A percentile compares a stretch with the other conserved stretches of the same genome.
These are phyloP conservation scores for Blera fallax DNA, from an alignment of 2,888 invertebrate genomes.

Conservation along the genomic window DNA sequence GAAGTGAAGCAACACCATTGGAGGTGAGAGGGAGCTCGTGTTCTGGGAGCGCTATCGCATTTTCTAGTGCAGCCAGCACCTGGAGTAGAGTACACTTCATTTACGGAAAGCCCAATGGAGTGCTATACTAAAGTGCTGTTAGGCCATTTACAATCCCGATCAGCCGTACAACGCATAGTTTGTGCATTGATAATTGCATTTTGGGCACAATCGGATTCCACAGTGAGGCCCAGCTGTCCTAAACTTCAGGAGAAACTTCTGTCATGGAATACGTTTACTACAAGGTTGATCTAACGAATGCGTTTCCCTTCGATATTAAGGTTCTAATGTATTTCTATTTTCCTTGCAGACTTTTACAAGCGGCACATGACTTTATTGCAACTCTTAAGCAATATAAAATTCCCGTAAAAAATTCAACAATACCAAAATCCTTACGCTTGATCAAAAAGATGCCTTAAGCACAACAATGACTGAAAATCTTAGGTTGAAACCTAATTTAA, in stretches of 20 bases:
- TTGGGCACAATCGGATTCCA: conserved; percentile 87
- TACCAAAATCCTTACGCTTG: conserved; percentile 83
- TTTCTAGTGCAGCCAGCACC: conserved; percentile 92
- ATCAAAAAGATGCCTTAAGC: conserved; percentile 85
- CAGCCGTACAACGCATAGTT: conserved; percentile 92
- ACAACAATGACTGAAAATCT: conserved; percentile 84
- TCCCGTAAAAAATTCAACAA: conserved; percentile 82
- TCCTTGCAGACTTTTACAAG: conserved; percentile 88
- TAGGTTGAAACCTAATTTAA: conserved; percentile 85
- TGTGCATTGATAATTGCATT: conserved; percentile 89
- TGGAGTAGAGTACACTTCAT: conserved; percentile 87
- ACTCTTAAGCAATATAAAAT: conserved; percentile 94
- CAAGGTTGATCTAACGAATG: conserved; percentile 81
- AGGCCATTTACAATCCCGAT: conserved; percentile 92
- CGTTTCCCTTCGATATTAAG: not conserved
- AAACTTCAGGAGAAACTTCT: conserved; percentile 81
- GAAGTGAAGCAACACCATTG: conserved; percentile 88
- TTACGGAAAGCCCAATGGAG: conserved; percentile 90
- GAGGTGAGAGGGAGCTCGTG: conserved; percentile 87
- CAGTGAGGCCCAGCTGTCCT: conserved; percentile 82
- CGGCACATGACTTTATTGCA: conserved; percentile 93
- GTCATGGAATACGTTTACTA: conserved; percentile 94
- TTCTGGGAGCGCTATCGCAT: conserved; percentile 90
- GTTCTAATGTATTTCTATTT: not conserved
- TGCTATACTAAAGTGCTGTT: conserved; percentile 92